These are phyloP conservation scores for Drosophila quasianomalipes DNA, from an alignment of 2,888 invertebrate species.

Conservation along the genomic window DNA sequence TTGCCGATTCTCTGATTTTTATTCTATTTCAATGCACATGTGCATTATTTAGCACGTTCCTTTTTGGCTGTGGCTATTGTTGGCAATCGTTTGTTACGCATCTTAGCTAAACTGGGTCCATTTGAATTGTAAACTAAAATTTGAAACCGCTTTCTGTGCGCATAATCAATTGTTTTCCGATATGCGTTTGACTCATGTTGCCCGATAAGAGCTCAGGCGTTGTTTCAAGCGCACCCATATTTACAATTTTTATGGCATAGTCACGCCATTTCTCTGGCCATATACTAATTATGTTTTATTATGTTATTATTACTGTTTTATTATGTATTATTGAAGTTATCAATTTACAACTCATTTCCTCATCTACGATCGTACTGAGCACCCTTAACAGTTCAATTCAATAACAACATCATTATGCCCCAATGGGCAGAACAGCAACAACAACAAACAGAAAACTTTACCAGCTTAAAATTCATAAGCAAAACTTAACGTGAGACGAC, in stretches of 20 bases:
- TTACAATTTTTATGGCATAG: conserved; percentile 8
- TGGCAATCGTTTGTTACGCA: conserved; percentile 32
- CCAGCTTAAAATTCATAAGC: conserved; percentile 50
- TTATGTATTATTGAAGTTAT: conserved; percentile 19
- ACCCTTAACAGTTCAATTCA: conserved; percentile 61
- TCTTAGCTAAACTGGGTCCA: conserved; percentile 33
- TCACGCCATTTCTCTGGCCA: conserved; percentile 12
- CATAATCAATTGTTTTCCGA: background rate
- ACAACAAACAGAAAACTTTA: conserved; percentile 21
- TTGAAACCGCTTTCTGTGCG: background rate
- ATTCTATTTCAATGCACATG: conserved; percentile 5
- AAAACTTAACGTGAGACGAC: conserved; percentile 55
- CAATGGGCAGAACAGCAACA: conserved; percentile 31
- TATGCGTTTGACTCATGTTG: conserved; percentile 28
- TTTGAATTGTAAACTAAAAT: conserved; percentile 62
- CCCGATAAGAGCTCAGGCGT: conserved; percentile 27
- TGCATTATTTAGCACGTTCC: conserved; percentile 5
- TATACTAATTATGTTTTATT: conserved; percentile 25
- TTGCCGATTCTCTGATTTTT: conserved; percentile 36
- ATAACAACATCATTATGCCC: conserved; percentile 53
- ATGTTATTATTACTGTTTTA: background rate
- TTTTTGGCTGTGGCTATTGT: conserved; percentile 3
- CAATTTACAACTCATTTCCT: conserved; percentile 36
- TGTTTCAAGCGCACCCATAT: conserved; percentile 34
- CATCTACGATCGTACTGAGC: conserved; percentile 22